These are phyloP conservation scores for Globia sparganii DNA, from an alignment of 2,888 invertebrate genomes.

Conservation along the genomic window DNA sequence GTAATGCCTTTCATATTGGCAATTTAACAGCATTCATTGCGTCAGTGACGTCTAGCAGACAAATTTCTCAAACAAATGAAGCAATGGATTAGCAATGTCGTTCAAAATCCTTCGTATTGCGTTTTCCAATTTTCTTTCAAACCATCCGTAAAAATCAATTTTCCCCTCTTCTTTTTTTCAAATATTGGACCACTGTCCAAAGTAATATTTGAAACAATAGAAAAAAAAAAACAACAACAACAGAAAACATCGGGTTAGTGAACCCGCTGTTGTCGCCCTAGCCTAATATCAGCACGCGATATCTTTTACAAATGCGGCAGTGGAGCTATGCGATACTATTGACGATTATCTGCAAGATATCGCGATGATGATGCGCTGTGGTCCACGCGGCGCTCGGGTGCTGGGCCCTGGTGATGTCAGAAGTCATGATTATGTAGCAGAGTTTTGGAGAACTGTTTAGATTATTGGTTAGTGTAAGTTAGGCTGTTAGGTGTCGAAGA, in stretches of 20 bases:
- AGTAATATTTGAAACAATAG: too few relatives aligned
- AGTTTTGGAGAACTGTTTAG: constrained; percentile 16
- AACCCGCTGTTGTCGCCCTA: constrained; percentile 23
- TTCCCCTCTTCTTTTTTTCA: neutral
- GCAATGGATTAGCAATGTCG: too few relatives aligned
- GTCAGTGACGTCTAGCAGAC: too few relatives aligned
- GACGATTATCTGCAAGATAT: constrained; percentile 46
- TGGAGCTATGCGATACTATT: constrained; percentile 31
- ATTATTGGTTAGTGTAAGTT: neutral
- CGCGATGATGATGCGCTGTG: constrained; percentile 35
- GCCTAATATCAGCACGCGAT: constrained; percentile 50
- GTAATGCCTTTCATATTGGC: too few relatives aligned
- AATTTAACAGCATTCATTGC: too few relatives aligned
- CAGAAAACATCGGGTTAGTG: too few relatives aligned
- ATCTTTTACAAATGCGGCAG: constrained; percentile 51
- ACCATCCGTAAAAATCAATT: neutral
- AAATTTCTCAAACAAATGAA: too few relatives aligned
- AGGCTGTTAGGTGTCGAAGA: neutral
- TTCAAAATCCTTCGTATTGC: too few relatives aligned
- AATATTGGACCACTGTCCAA: neutral
- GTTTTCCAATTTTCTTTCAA: neutral
- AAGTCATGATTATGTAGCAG: neutral
- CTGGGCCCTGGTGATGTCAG: constrained; percentile 19
- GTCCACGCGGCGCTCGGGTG: constrained; percentile 44
- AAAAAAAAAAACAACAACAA: too few relatives aligned